phyloP scores from a whole-genome alignment of 2,888 invertebrate species.

The Subacronicta megacephala region DNA sequence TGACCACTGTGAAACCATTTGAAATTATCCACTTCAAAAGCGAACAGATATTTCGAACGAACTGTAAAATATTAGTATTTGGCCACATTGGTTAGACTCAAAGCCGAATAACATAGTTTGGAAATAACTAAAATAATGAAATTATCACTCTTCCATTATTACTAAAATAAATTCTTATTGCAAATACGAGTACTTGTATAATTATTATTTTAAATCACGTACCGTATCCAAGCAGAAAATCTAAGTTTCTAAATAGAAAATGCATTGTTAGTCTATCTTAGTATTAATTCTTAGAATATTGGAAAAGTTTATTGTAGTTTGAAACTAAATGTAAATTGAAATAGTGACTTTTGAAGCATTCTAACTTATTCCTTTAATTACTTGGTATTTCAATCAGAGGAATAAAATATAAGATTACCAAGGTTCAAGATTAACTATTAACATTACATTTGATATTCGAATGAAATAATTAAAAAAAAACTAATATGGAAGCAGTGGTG shows the following conservation, averaged over 20 bases:
- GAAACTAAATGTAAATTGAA: neutral
- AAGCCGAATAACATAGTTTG: too few species aligned
- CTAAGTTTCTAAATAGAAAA: neutral
- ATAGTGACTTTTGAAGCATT: neutral
- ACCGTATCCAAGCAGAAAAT: constrained; percentile 16
- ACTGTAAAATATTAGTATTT: too few species aligned
- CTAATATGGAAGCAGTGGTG: too few species aligned
- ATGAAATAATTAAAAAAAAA: too few species aligned
- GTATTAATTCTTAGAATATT: neutral
- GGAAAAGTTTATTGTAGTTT: constrained; percentile 7
- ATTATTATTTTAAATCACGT: constrained; percentile 27
- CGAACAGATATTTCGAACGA: too few species aligned
- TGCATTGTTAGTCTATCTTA: neutral
- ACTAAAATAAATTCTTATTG: constrained; percentile 16
- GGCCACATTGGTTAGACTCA: too few species aligned
- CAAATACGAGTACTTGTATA: constrained; percentile 39
- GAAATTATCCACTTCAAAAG: too few species aligned
- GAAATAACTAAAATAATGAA: too few species aligned
- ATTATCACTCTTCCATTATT: too few species aligned
- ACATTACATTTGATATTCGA: neutral
- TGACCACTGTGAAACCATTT: too few species aligned
- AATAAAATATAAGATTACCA: neutral
- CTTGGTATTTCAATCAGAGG: neutral
- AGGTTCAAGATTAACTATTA: too few species aligned
- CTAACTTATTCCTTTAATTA: constrained; percentile 1